Evolutionary conservation across 2,113 vertebrate genomes (phyloP), one percentile per base, ranked within the genome.

Genomic region (Triplophysa tibetana): DNA sequence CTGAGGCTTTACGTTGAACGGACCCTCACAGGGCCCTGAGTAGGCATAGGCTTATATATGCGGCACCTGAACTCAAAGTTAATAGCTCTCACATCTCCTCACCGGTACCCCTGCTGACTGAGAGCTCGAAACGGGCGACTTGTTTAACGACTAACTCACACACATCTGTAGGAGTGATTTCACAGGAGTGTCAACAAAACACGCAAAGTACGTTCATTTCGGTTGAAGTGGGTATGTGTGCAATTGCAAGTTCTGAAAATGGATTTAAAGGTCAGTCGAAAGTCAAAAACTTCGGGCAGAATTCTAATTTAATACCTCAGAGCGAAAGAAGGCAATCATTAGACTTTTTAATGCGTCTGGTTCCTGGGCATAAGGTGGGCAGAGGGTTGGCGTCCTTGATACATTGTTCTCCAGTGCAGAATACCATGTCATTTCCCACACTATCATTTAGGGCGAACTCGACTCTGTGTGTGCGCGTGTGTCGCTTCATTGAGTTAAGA

Each of bases 141-240:
- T 63, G 61, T 62, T 60, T 52, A 11, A 72, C 12, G 8, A 60
- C 52, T 41, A 73, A 60, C 52, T 23, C 41, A 21, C 29, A 33
- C 13, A 21, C 70, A 8, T 21, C 21, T 29, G 70, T 73, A 60
- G 70, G 52, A 70, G 69, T 70, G 69, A 56, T 70, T 70, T 38
- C 29, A 70, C 11, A 70, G 26, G 69, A 73, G 70, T 73, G 70
- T 73, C 70, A 73, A 73, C 70, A 73, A 73, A 73, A 73, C 52
- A 73, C 41, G 21, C n/a, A 73, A 29, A 41, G 29, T 41, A 73
- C 16, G 38, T 62, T 63, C 58, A 14, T 63, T 75, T 62, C 4
- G 8, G 21, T 26, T 63, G 56, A 75, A 75, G 73, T 75, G 70
- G 52, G 33, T 16, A 73, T 21, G 13, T 16, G 70, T 3, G 4